Base-by-base conservation (phyloP, 2,113 vertebrate species). In the Phalacrocorax carbo region DNA sequence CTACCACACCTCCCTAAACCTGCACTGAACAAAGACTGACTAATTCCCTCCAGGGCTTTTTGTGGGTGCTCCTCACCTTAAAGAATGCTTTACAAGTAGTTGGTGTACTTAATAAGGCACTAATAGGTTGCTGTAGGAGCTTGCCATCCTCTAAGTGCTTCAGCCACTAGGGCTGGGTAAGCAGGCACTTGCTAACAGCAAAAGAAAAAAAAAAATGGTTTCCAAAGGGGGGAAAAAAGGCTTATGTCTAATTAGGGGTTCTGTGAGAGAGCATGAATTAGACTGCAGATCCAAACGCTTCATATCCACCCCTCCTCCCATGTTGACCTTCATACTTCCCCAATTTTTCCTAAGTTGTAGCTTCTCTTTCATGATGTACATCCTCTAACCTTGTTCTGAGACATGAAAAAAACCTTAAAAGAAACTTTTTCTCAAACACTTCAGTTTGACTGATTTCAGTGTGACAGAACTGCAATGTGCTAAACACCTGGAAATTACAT, bases 41-140 rank as follows among this genome's bases (percentile, higher is more conserved):
- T 85, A 77, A 96, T 86, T 46, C 76, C 93, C 90, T 86, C 13
- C 92, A 10, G 92, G 96, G 93, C 68, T 90, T 96, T 90, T 57
- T 60, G 82, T 88, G 93, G 76, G 71, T 70, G 96, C 76, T 73
- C 19, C 93, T 86, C 48, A 11, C 54, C 54, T 10, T n/a, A 26
- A 88, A 88, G 71, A 90, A 91, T 32, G 84, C 46, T n/a, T 72
- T 66, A 57, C 85, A 90, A 68, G 80, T 65, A 72, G 81, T n/a
- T 32, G 2, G 2, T 30, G 85, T 48, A 48, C 32, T 69, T 90
- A 62, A 93, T 61, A 82, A 90, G 62, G 42, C 75, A 69, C 44
- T 87, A 87, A 95, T 40, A 48, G 54, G 9, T 36, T 22, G 8
- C 88, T 42, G 91, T 2, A 73, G 86, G 91, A 58, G 57, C 55